Evolutionary conservation across 2,888 invertebrate genomes (phyloP).

Genomic region (Spatulosminthurus flaviceps): DNA sequence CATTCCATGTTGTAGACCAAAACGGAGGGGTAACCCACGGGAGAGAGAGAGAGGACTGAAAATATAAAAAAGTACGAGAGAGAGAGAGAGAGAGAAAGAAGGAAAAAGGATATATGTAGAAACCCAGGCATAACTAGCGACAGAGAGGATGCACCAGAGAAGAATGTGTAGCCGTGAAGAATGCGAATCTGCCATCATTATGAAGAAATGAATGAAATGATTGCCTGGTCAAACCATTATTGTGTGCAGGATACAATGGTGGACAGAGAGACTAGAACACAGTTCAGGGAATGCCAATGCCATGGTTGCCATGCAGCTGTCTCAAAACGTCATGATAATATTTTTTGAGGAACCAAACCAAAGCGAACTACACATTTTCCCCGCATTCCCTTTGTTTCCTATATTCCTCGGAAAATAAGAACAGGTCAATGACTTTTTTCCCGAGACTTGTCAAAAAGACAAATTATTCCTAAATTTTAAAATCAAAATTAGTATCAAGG

Average conservation of each 20-base stretch:
- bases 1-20: slow-evolving; percentile 42
- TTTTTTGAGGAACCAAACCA: slow-evolving; percentile 49
- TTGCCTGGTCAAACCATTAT: slow-evolving; percentile 44
- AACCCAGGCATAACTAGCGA: slow-evolving; percentile 24
- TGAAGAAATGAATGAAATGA: slow-evolving; percentile 51
- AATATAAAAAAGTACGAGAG: slow-evolving; percentile 37
- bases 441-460: neutral
- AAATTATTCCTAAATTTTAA: neutral
- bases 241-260: slow-evolving; percentile 35
- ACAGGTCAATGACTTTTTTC: slow-evolving; percentile 42
- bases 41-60: slow-evolving; percentile 31
- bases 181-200: slow-evolving; percentile 50
- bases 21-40: slow-evolving; percentile 34
- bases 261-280: slow-evolving; percentile 37
- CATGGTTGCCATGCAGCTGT: slow-evolving; percentile 47
- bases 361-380: slow-evolving; percentile 35
- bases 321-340: slow-evolving; percentile 39
- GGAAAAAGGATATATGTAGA: too few relatives aligned
- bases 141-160: slow-evolving; percentile 38
- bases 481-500: neutral
- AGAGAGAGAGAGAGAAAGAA: too few relatives aligned
- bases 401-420: neutral
- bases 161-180: slow-evolving; percentile 48
- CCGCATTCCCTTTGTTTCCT: slow-evolving; percentile 24
- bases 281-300: slow-evolving; percentile 45